Base-by-base conservation (phyloP, 2,888 invertebrate species). In the Pandemis heparana region DNA sequence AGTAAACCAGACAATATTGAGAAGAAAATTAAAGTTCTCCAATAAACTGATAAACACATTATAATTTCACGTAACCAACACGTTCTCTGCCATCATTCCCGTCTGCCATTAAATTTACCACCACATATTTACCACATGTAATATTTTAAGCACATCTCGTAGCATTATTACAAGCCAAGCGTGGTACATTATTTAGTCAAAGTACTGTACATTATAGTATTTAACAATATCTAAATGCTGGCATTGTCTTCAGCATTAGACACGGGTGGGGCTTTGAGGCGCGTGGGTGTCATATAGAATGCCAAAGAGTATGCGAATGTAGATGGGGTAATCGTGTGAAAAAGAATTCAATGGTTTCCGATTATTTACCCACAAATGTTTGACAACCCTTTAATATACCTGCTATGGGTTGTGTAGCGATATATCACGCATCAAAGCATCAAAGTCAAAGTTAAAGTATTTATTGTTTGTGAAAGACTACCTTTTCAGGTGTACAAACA, bases 151-250 rank as follows among this genome's bases (percentile, higher is more conserved):
- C 43, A 53, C 48, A 61, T 70, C 72, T 62, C 66, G 70, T 71
- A 56, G 77, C 78, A 77, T 79, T 75, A 77, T 79, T 75, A 78
- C 73, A 75, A 79, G 73, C 79, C 77, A 80, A 86, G 79, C 88
- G 82, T 87, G 76, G 80, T 79, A 83, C 83, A 87, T 90, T 89
- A 89, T 88, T 87, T 86, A 88, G 85, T 83, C 76, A 82, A 88
- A 91, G 87, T 84, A 87, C 87, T 79, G 81, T 77, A 83, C 80
- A 89, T 91, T 90, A 90, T 88, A 86, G 86, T 90, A 92, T 91
- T 92, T 91, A 91, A 90, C 89, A 89, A 91, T 89, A 89, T 88
- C 87, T 90, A 90, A 91, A 88, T 84, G 87, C 89, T 90, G 84
- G 87, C 89, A 91, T 92, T 91, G 92, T 90, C 87, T 92, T 89